Base-by-base conservation (phyloP, 1,140 invertebrate species). In the Tetramorium parvispinum region DNA sequence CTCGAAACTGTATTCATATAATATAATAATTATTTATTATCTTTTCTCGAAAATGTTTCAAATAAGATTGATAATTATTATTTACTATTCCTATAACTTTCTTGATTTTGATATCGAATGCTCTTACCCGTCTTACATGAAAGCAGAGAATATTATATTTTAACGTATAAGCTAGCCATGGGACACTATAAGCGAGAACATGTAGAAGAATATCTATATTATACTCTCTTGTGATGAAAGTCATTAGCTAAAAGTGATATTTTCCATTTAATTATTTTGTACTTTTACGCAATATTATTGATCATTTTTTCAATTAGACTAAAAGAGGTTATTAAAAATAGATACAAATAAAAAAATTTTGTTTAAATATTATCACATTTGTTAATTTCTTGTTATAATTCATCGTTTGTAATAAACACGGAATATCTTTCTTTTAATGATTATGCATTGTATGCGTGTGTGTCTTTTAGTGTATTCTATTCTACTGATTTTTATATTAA, bases 171-270 rank as follows among this genome's bases (percentile, higher is more conserved):
- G 3, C 7, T n/a, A 85, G 3, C 81, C 53, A 75, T 21, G 71
- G 57, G 0, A 75, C 4, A 2, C 1, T 49, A 13, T 61, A 59
- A 8, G 81, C 13, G 24, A 85, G 46, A 4, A 76, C 2, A 5
- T 75, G 55, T 40, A 85, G 27, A 51, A 85, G 18, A 37, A 85
- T 8, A 49, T 76, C 43, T n/a, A 37, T 1, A 27, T 10, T 61
- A 27, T 37, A 85, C 0, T 73, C 27, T 49, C 24, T 49, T 32
- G 81, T 85, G 27, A 85, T 18, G 16, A 85, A 76, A 37, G 11
- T 43, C 40, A 21, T 85, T 18, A 85, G 13, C 81, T 85, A 57
- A 85, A 85, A 85, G 11, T 51, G 2, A 61, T 32, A 49, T 76
- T 76, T 40, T 18, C 10, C 10, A 40, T 3, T 76, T 1, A 32